A percentile compares a stretch with the other conserved stretches of the same genome.
Conservation (phyloP, 1,140 invertebrate genomes). For the Palaemon carinicauda region DNA sequence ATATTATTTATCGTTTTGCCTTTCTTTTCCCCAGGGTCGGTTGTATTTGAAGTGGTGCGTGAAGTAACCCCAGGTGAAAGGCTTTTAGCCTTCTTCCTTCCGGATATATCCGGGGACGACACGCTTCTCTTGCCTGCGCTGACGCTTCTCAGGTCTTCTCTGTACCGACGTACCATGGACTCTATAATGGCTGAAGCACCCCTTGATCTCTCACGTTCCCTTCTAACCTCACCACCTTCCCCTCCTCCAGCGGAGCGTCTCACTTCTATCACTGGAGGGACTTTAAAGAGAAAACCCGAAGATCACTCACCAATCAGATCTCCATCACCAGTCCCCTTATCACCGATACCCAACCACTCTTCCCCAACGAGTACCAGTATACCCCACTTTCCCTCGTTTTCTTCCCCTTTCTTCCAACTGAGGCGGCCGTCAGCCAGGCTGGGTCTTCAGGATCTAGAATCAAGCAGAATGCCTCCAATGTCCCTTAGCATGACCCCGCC, state of each 20-base stretch:
- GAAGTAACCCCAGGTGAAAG: slow-evolving; percentile 84
- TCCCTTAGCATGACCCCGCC: not conserved
- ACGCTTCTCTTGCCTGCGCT: slow-evolving; percentile 78
- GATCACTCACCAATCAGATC: slow-evolving; percentile 9
- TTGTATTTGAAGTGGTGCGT: slow-evolving; percentile 89
- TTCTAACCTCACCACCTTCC: slow-evolving; percentile 63
- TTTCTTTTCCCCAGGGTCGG: slow-evolving; percentile 86
- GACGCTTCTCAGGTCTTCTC: slow-evolving; percentile 74
- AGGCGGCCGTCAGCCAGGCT: not conserved
- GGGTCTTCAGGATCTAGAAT: not conserved
- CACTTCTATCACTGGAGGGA: slow-evolving; percentile 61
- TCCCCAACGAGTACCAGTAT: not conserved
- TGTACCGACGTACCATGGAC: slow-evolving; percentile 86
- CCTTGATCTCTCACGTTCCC: slow-evolving; percentile 63
- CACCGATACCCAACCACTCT: not conserved
- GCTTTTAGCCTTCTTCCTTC: slow-evolving; percentile 85
- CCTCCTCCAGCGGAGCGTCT: slow-evolving; percentile 53
- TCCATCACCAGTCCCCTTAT: not conserved
- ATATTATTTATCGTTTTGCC: slow-evolving; percentile 77
- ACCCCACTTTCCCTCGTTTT: not conserved
- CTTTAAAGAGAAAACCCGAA: not conserved
- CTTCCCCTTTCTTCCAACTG: slow-evolving; percentile 18
- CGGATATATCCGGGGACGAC: slow-evolving; percentile 74
- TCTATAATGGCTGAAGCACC: slow-evolving; percentile 86
- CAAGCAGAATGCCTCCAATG: not conserved